phyloP scores from a whole-genome alignment of 2,888 invertebrate species.

The Parelbella ahira region DNA sequence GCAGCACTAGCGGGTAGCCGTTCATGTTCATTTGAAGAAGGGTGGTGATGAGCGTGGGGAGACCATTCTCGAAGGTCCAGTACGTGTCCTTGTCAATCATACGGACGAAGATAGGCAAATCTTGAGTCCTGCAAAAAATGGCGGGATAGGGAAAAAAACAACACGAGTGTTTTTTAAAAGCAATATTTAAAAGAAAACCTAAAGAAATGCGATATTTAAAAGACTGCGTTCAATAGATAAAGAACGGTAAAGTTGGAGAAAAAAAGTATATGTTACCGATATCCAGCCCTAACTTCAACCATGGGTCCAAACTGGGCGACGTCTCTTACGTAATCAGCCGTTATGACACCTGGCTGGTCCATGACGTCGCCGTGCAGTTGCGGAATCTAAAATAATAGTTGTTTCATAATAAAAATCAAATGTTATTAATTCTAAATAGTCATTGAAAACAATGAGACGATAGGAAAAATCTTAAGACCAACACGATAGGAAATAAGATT shows the following conservation, averaged over 20 bases:
- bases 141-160: too few relatives aligned
- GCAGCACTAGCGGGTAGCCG: constrained; percentile 86
- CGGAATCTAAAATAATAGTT: constrained; percentile 49
- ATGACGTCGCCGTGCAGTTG: constrained; percentile 56
- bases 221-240: too few relatives aligned
- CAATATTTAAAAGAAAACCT: too few relatives aligned
- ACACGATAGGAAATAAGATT: too few relatives aligned
- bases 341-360: constrained; percentile 77
- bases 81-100: constrained; percentile 88
- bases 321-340: constrained; percentile 77
- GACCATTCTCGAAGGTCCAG: constrained; percentile 84
- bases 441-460: too few relatives aligned
- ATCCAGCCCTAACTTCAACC: constrained; percentile 74
- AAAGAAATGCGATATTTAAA: too few relatives aligned
- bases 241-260: too few relatives aligned
- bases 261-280: constrained; percentile 46
- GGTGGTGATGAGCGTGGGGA: constrained; percentile 86
- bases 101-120: constrained; percentile 84
- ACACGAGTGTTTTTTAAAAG: too few relatives aligned
- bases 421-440: too few relatives aligned
- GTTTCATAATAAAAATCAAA: not conserved
- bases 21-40: constrained; percentile 82
- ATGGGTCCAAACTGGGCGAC: constrained; percentile 81
- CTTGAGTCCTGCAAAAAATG: constrained; percentile 77
- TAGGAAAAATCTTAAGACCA: too few relatives aligned